These are phyloP conservation scores for Microcebus lehilahytsara DNA, from an alignment of 2,113 vertebrate species.

Conservation along the genomic window DNA sequence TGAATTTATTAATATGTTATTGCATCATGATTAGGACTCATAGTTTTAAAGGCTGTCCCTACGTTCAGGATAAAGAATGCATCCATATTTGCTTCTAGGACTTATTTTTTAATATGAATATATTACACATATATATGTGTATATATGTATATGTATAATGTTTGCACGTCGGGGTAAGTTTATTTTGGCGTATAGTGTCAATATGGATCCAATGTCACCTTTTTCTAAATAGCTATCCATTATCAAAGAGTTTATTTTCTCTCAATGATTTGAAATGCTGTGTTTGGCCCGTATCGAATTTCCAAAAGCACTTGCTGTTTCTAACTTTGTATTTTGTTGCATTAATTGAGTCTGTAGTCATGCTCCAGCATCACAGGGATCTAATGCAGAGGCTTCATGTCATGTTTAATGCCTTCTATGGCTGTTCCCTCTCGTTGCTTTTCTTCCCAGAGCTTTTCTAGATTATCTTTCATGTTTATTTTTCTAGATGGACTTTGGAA, in stretches of 20 bases:
- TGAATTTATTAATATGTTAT: neutral
- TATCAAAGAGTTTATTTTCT: neutral
- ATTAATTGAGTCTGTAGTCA: neutral
- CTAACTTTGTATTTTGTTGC: neutral
- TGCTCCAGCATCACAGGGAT: accelerated
- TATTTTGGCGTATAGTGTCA: neutral
- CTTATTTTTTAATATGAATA: neutral
- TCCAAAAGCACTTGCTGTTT: neutral
- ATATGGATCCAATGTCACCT: neutral
- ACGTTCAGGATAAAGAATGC: neutral
- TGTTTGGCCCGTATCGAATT: neutral
- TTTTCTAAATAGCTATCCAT: neutral
- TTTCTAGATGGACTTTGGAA: neutral
- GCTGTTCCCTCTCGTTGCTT: accelerated
- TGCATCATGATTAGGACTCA: neutral
- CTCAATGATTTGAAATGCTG: neutral
- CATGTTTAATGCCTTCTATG: neutral
- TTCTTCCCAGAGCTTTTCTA: neutral
- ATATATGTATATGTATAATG: no score
- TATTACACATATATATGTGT: neutral
- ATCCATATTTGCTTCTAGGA: neutral
- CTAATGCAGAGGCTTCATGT: neutral
- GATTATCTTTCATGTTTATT: neutral
- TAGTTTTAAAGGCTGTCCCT: neutral
- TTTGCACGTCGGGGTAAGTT: neutral